These are phyloP conservation scores for Typhlichthys eigenmanni DNA, from an alignment of 2,797 vertebrate genomes.

Conservation along the genomic window DNA sequence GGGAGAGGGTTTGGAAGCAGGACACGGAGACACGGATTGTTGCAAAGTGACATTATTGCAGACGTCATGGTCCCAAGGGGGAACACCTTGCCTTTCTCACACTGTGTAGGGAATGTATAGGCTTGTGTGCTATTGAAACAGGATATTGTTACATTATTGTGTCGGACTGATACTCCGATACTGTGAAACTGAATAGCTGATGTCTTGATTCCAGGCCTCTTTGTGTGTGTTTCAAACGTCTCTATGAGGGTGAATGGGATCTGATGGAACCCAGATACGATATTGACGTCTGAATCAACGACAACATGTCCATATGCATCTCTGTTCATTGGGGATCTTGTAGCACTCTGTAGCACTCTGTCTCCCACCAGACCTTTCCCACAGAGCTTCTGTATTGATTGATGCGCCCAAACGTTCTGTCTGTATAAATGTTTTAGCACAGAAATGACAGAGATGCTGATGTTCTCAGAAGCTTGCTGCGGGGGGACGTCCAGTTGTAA, in stretches of 20 bases:
- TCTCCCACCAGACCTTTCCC: slow-evolving; percentile 20
- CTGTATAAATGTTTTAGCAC: slow-evolving; percentile 4
- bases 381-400: slow-evolving; percentile 18
- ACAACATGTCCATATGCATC: slow-evolving; percentile 52
- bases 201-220: slow-evolving; percentile 32
- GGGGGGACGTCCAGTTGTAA: slow-evolving; percentile 34
- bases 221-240: slow-evolving; percentile 18
- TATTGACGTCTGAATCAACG: slow-evolving; percentile 60
- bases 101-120: no score
- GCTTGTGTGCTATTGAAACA: no score
- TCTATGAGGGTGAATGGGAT: slow-evolving; percentile 45
- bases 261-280: slow-evolving; percentile 43
- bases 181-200: slow-evolving; percentile 9
- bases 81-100: slow-evolving; percentile 9
- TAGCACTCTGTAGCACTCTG: slow-evolving; percentile 3
- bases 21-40: slow-evolving; percentile 38
- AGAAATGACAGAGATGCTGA: slow-evolving; percentile 7
- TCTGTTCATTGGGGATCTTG: slow-evolving; percentile 32
- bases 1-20: slow-evolving; percentile 31
- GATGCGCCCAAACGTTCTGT: slow-evolving; percentile 5
- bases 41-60: slow-evolving; percentile 35
- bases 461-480: slow-evolving; percentile 20
- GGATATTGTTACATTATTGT: background rate
- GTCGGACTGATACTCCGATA: background rate
- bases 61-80: slow-evolving; percentile 41